Evolutionary conservation across 2,797 vertebrate species (phyloP).

Genomic region (Rhincodon typus): DNA sequence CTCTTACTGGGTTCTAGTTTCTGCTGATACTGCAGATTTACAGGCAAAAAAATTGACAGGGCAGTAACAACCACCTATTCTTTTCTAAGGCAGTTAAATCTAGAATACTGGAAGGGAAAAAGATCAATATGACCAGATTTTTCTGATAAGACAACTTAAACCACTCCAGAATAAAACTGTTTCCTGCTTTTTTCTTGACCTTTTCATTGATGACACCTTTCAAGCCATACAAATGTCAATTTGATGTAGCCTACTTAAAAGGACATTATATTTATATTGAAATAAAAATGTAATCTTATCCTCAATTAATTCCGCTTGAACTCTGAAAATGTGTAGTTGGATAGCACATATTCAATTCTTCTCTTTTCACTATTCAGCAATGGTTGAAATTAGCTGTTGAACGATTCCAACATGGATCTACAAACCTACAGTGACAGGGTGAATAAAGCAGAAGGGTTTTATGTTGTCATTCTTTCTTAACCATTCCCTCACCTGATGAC

Average conservation of each 20-base stretch:
- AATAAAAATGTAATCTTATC: not conserved
- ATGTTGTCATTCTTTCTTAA: not conserved
- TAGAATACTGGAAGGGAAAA: not conserved
- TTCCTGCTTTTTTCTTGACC: not conserved
- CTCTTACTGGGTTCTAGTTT: not conserved
- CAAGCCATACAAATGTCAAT: not conserved
- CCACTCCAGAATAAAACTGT: not conserved
- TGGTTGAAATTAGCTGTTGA: not conserved
- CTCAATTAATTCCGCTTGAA: not conserved
- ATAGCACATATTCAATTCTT: not conserved
- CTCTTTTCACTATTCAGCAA: not conserved
- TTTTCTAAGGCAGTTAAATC: not conserved
- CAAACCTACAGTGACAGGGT: not conserved
- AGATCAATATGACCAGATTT: not conserved
- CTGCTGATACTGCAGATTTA: slow-evolving; percentile 4
- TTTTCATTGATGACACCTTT: not conserved
- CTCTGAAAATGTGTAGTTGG: not conserved
- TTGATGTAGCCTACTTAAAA: not conserved
- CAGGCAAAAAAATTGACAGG: not conserved
- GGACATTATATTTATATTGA: not conserved
- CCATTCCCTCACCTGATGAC: not conserved
- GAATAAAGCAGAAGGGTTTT: not conserved
- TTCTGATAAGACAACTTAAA: not conserved
- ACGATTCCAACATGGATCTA: not conserved
- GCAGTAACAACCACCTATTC: not conserved